Percentiles rank a stretch among this genome's conserved stretches.
Conservation (phyloP, 2,888 invertebrate species). For the Drosophila longiperda region DNA sequence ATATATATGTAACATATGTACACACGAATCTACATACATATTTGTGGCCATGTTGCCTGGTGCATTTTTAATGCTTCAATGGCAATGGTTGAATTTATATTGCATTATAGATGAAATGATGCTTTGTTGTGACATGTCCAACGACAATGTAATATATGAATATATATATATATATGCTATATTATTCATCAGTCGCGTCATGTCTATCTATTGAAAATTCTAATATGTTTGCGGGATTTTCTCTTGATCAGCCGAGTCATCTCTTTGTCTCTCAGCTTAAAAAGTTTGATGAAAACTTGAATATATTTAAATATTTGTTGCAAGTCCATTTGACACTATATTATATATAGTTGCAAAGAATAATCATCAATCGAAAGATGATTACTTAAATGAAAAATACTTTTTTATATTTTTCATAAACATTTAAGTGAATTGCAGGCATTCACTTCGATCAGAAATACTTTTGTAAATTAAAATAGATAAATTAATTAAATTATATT, state of each 20-base stretch:
- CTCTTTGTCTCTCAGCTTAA: not conserved
- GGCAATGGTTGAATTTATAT: not conserved
- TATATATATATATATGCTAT: not conserved
- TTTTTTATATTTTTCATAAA: no score
- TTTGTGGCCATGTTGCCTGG: not conserved
- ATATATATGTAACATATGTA: not conserved
- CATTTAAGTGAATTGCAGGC: no score
- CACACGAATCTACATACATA: not conserved
- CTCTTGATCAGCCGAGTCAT: not conserved
- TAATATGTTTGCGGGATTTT: not conserved
- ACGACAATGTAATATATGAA: no score
- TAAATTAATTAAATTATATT: no score
- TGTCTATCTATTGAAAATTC: not conserved
- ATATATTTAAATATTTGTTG: not conserved
- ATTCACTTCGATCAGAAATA: no score
- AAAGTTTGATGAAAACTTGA: not conserved
- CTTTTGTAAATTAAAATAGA: no score
- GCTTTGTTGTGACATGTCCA: no score
- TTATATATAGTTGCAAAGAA: not conserved
- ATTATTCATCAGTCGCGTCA: not conserved
- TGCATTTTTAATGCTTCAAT: not conserved
- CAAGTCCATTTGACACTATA: not conserved
- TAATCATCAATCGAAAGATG: no score
- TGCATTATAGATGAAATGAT: not conserved
- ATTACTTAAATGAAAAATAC: no score